phyloP scores from a whole-genome alignment of 2,888 invertebrate species.

The Catonia carolina region DNA sequence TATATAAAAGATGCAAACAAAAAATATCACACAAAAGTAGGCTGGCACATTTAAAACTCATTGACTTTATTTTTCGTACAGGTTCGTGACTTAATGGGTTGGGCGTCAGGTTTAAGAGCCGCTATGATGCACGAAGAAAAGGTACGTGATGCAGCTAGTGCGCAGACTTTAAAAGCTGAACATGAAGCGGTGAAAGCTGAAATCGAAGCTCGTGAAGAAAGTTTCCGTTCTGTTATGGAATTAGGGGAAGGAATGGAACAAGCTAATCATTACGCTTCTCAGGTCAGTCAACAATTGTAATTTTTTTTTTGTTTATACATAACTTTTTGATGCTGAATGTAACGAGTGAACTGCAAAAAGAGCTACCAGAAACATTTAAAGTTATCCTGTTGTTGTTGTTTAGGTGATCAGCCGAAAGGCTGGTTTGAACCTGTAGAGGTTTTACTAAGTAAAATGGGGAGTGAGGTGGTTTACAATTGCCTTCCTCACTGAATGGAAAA shows the following conservation, averaged over 20 bases:
- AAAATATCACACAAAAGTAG: too few species aligned
- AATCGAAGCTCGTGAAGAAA: constrained; percentile 82
- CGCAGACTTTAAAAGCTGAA: constrained; percentile 74
- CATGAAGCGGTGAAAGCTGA: constrained; percentile 75
- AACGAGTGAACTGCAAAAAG: neutral
- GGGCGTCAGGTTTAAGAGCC: constrained; percentile 73
- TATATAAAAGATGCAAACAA: too few species aligned
- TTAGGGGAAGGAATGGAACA: constrained; percentile 77
- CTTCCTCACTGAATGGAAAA: too few species aligned
- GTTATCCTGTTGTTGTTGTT: too few species aligned
- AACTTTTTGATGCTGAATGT: neutral
- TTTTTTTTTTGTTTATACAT: neutral
- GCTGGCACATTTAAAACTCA: too few species aligned
- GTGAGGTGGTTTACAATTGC: too few species aligned
- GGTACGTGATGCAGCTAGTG: constrained; percentile 72
- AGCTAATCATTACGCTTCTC: constrained; percentile 72
- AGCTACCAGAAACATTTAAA: neutral
- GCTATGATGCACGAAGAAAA: constrained; percentile 74
- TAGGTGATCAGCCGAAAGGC: too few species aligned
- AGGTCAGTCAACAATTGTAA: too few species aligned
- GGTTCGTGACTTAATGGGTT: constrained; percentile 81
- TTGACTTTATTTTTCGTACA: constrained; percentile 38
- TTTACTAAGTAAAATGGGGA: too few species aligned
- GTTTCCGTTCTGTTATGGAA: constrained; percentile 65
- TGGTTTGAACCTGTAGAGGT: too few species aligned